Conservation (phyloP, 2,888 invertebrate genomes). For the Himalopsyche kuldschensis region DNA sequence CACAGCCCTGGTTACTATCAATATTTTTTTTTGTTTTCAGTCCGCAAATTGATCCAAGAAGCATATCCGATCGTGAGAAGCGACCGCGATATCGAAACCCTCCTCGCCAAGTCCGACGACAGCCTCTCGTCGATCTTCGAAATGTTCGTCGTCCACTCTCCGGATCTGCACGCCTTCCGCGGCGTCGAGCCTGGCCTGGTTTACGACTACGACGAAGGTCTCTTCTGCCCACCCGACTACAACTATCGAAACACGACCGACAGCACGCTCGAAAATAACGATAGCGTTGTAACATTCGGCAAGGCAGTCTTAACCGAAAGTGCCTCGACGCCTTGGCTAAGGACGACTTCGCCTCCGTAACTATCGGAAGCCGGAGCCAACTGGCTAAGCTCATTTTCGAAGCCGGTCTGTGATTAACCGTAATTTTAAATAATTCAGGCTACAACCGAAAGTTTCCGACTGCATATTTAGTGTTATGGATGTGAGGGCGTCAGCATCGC, state of each 20-base stretch:
- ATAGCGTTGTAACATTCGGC: constrained; percentile 19
- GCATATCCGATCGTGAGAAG: constrained; percentile 63
- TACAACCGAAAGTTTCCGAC: not conserved
- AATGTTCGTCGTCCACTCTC: constrained; percentile 68
- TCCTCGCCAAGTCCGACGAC: constrained; percentile 52
- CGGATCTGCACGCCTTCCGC: constrained; percentile 70
- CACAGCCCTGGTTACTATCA: too few relatives aligned
- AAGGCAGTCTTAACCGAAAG: constrained; percentile 28
- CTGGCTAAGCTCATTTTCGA: constrained; percentile 62
- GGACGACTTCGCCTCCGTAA: constrained; percentile 42
- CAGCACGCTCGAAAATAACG: not conserved
- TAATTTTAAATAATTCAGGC: not conserved
- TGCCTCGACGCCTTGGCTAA: constrained; percentile 37
- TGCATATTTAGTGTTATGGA: too few relatives aligned
- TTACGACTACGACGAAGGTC: constrained; percentile 41
- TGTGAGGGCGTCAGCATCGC: too few relatives aligned
- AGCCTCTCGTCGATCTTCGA: constrained; percentile 62
- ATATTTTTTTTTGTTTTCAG: constrained; percentile 50
- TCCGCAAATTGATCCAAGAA: constrained; percentile 62
- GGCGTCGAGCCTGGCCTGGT: constrained; percentile 78
- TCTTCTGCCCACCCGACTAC: constrained; percentile 34
- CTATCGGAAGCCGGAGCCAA: constrained; percentile 56
- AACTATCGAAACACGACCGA: constrained; percentile 30
- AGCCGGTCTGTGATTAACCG: constrained; percentile 37
- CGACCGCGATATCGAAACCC: constrained; percentile 65